Percentiles rank a stretch among this genome's conserved stretches.
phyloP scores from a whole-genome alignment of 1,140 invertebrate species.

The Drosophila quadrilineata region DNA sequence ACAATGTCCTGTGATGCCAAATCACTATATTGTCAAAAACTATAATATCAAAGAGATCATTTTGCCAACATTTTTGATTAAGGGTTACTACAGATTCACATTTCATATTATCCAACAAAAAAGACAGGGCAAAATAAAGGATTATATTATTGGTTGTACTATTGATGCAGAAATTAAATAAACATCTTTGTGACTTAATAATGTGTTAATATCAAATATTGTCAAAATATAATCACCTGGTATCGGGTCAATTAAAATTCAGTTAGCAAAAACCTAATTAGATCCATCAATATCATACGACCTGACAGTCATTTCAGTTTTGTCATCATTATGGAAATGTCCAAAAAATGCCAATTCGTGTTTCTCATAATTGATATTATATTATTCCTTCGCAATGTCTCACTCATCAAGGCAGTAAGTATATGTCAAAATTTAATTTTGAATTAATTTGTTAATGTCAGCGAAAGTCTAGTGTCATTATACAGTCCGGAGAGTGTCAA shows the following conservation, averaged over 20 bases:
- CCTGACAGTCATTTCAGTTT: slow-evolving; percentile 15
- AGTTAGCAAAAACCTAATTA: not conserved
- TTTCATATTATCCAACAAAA: slow-evolving; percentile 15
- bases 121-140: not conserved
- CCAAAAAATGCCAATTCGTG: not conserved
- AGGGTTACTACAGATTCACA: slow-evolving; percentile 26
- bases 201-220: too few species aligned
- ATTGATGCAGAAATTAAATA: slow-evolving; percentile 42
- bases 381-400: not conserved
- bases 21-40: slow-evolving; percentile 34
- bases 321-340: slow-evolving; percentile 29
- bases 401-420: too few species aligned
- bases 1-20: slow-evolving; percentile 28
- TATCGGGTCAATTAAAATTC: slow-evolving; percentile 33
- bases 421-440: too few species aligned
- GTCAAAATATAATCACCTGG: too few species aligned
- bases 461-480: slow-evolving; percentile 29
- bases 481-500: not conserved
- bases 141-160: slow-evolving; percentile 35
- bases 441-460: not conserved
- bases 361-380: slow-evolving; percentile 4
- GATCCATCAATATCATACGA: not conserved
- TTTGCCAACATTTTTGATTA: slow-evolving; percentile 39
- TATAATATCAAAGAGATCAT: slow-evolving; percentile 31
- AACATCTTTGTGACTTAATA: too few species aligned